These are phyloP conservation scores for Myxocyprinus asiaticus DNA, from an alignment of 2,113 vertebrate species.

Conservation along the genomic window DNA sequence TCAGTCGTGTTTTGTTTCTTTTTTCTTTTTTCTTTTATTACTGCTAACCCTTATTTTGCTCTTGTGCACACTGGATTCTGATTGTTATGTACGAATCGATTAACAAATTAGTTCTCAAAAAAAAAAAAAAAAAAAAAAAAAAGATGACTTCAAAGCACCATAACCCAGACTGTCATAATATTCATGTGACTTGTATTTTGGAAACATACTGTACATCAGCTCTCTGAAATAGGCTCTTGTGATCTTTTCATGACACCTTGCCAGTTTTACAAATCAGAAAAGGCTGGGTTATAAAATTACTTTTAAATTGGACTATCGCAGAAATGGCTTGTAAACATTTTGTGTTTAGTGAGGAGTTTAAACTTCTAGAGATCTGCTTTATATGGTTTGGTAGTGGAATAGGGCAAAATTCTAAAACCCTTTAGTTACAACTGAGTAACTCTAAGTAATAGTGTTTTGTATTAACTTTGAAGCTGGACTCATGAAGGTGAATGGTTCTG, in stretches of 20 bases:
- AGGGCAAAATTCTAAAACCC: slow-evolving; percentile 25
- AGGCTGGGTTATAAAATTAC: neutral
- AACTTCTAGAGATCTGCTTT: neutral
- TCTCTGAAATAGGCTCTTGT: neutral
- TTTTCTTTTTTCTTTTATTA: neutral
- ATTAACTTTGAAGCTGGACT: neutral
- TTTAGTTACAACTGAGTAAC: slow-evolving; percentile 36
- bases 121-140: too few relatives aligned
- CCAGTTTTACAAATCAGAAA: neutral
- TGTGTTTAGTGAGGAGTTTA: neutral
- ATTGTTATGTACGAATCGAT: neutral
- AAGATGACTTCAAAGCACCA: neutral
- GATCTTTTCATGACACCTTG: neutral
- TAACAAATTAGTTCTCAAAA: neutral
- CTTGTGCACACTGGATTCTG: neutral
- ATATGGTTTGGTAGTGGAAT: slow-evolving; percentile 19
- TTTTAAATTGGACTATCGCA: neutral
- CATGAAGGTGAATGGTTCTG: neutral
- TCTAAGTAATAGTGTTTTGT: slow-evolving; percentile 38
- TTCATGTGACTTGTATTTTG: slow-evolving; percentile 19
- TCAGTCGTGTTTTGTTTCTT: slow-evolving; percentile 12
- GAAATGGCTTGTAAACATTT: neutral
- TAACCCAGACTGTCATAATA: neutral
- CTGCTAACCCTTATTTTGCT: neutral
- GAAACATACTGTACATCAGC: neutral